Conservation (phyloP, 92 coral and sea anemone species). For the Metridium senile region DNA sequence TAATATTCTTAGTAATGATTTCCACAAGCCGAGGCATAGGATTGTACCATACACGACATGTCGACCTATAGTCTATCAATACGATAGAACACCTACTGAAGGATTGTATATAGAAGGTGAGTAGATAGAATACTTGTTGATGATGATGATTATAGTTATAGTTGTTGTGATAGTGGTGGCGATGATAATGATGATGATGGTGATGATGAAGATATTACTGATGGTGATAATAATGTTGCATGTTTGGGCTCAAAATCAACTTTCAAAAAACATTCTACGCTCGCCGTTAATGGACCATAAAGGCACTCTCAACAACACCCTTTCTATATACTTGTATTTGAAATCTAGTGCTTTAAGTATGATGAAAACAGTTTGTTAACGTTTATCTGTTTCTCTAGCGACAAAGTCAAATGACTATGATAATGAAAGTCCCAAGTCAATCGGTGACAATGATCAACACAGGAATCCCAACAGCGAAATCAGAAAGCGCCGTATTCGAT, state of each 20-base stretch:
- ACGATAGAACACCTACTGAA: not conserved
- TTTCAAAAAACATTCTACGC: too few species aligned
- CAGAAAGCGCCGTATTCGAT: conserved; percentile 40
- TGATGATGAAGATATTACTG: not conserved
- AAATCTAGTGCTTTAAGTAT: too few species aligned
- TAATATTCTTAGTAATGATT: conserved; percentile 18
- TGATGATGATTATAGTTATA: not conserved
- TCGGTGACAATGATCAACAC: not conserved
- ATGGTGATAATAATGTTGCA: not conserved
- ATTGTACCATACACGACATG: not conserved
- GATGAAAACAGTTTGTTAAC: not conserved
- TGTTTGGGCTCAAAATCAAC: not conserved
- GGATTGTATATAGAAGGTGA: not conserved
- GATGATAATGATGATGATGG: not conserved
- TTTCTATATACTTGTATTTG: too few species aligned
- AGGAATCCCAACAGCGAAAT: not conserved
- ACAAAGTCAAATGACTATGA: not conserved
- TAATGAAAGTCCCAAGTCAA: not conserved
- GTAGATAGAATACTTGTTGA: not conserved
- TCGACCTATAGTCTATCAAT: not conserved
- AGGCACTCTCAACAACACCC: too few species aligned
- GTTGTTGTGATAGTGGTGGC: not conserved
- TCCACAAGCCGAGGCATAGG: not conserved
- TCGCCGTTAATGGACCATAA: not conserved
- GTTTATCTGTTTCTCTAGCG: not conserved